phyloP scores from a whole-genome alignment of 2,888 invertebrate species.

The Sphinx pinastri region DNA sequence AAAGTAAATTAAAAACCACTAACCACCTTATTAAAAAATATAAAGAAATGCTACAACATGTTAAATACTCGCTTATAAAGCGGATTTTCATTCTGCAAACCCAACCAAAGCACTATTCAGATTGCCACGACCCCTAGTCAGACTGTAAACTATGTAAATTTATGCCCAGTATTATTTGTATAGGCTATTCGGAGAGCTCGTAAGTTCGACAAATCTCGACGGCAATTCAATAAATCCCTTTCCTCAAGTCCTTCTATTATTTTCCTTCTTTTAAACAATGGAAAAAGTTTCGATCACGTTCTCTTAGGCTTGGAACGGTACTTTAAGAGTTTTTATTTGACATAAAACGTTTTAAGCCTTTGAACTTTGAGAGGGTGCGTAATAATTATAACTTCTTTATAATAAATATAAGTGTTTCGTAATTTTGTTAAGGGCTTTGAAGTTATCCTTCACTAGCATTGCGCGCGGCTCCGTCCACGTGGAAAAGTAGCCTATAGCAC shows the following conservation, averaged over 20 bases:
- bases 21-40: too few species aligned
- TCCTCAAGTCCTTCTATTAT: constrained; percentile 4
- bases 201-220: constrained; percentile 2
- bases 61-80: too few species aligned
- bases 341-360: constrained; percentile 14
- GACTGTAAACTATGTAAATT: background rate
- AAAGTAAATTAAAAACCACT: too few species aligned
- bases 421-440: background rate
- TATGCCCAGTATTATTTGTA: constrained; percentile 14
- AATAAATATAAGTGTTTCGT: background rate
- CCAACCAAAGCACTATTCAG: too few species aligned
- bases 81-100: too few species aligned
- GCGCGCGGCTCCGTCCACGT: too few species aligned
- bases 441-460: too few species aligned
- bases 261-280: constrained; percentile 22
- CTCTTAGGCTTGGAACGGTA: background rate
- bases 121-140: background rate
- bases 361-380: constrained; percentile 2
- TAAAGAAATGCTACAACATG: too few species aligned
- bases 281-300: constrained; percentile 19
- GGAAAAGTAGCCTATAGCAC: too few species aligned
- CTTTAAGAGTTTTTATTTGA: constrained; percentile 16
- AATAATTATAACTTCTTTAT: background rate
- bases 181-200: background rate
- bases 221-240: constrained; percentile 25